A percentile compares a stretch with the other conserved stretches of the same genome.
These are phyloP conservation scores for Sebastes taczanowskii DNA, from an alignment of 2,797 vertebrate species.

Conservation along the genomic window DNA sequence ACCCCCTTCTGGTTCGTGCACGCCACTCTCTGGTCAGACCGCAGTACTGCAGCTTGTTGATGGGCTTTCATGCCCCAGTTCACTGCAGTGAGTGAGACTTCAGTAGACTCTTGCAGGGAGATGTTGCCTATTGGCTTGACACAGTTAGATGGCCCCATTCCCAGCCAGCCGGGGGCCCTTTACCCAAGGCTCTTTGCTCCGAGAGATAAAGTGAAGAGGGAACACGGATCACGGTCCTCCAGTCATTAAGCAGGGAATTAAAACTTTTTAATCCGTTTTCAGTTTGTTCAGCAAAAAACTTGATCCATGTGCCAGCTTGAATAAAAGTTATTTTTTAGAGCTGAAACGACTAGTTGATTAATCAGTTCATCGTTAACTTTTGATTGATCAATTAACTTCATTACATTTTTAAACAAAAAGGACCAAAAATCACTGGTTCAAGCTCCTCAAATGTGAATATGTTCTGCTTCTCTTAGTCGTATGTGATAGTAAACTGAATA, in stretches of 20 bases:
- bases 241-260: constrained; percentile 1
- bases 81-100: constrained; percentile 58
- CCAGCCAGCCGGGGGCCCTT: constrained; percentile 55
- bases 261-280: not conserved
- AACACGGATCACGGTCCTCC: not conserved
- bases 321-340: not conserved
- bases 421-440: not conserved
- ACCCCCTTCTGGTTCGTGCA: constrained; percentile 8
- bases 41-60: constrained; percentile 68
- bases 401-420: not conserved
- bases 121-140: constrained; percentile 63
- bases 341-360: not conserved
- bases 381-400: not conserved
- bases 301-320: not conserved
- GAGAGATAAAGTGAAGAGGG: not conserved
- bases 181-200: constrained; percentile 27
- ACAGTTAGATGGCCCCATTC: constrained; percentile 74
- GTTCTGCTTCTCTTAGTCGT: not conserved
- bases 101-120: constrained; percentile 59
- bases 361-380: not conserved
- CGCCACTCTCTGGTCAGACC: constrained; percentile 61
- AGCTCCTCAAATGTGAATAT: not conserved
- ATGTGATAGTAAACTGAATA: not conserved
- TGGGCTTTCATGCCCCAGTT: constrained; percentile 76
- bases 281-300: not conserved